Evolutionary conservation across 2,888 invertebrate genomes (phyloP).

Genomic region (Sceliomorpha sp.): DNA sequence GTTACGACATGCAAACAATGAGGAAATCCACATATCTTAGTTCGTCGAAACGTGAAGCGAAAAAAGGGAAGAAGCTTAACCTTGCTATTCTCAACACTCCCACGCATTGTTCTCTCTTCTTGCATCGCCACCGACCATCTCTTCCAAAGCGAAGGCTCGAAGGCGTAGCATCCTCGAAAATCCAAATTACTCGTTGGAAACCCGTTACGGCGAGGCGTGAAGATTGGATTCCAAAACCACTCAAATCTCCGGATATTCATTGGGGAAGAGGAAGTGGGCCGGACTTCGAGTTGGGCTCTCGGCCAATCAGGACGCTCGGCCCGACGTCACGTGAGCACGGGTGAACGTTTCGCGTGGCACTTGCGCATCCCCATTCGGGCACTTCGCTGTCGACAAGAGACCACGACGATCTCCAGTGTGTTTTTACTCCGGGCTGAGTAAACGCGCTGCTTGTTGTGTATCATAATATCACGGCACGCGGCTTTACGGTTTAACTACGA

Average conservation of each 20-base stretch:
- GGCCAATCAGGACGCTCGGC: slow-evolving; percentile 14
- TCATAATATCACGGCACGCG: slow-evolving; percentile 84
- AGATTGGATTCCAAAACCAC: slow-evolving; percentile 22
- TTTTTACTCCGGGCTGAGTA: slow-evolving; percentile 85
- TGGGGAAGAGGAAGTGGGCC: slow-evolving; percentile 29
- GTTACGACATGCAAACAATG: too few species aligned
- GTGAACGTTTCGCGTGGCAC: slow-evolving; percentile 38
- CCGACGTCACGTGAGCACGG: slow-evolving; percentile 18
- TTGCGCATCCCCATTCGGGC: slow-evolving; percentile 55
- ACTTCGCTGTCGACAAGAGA: slow-evolving; percentile 62
- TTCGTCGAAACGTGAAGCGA: slow-evolving; percentile 32
- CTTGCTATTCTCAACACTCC: slow-evolving; percentile 39
- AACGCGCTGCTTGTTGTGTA: slow-evolving; percentile 91
- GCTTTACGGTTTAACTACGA: slow-evolving; percentile 63
- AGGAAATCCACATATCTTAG: slow-evolving; percentile 43
- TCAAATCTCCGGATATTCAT: slow-evolving; percentile 6
- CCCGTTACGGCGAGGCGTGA: slow-evolving; percentile 44
- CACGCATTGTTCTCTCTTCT: slow-evolving; percentile 39
- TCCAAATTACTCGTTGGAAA: slow-evolving; percentile 38
- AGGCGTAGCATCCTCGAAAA: slow-evolving; percentile 50
- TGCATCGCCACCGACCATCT: slow-evolving; percentile 35
- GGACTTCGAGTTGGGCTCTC: slow-evolving; percentile 1
- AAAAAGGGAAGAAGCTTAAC: slow-evolving; percentile 47
- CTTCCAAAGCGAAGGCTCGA: slow-evolving; percentile 29
- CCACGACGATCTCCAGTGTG: slow-evolving; percentile 71